A percentile compares a stretch with the other conserved stretches of the same genome.
phyloP scores from a whole-genome alignment of 2,888 invertebrate genomes.

The Listrodromus nycthemerus region DNA sequence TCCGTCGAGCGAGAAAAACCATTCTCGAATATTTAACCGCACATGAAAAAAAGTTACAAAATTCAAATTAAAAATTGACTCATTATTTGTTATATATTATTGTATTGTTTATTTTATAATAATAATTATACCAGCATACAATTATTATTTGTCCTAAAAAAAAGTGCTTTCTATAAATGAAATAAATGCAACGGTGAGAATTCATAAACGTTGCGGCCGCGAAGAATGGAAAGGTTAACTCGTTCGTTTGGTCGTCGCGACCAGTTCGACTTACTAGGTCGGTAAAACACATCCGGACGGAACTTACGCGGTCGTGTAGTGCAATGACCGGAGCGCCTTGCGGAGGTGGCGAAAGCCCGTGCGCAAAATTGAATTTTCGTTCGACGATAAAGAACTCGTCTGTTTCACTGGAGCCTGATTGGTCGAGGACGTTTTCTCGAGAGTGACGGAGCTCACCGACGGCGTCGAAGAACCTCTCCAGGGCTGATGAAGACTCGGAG shows the following conservation, averaged over 20 bases:
- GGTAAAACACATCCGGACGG: not conserved
- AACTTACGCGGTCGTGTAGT: not conserved
- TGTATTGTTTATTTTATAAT: too few species aligned
- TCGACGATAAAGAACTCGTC: not conserved
- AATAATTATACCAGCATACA: too few species aligned
- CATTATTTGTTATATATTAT: too few species aligned
- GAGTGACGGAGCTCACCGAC: not conserved
- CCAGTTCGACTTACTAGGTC: not conserved
- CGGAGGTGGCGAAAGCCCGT: slow-evolving; percentile 1
- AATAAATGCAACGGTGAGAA: too few species aligned
- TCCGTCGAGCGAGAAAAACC: not conserved
- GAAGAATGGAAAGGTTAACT: too few species aligned
- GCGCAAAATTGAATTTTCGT: slow-evolving; percentile 48
- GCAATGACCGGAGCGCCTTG: slow-evolving; percentile 10
- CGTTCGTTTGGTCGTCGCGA: too few species aligned
- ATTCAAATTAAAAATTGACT: too few species aligned
- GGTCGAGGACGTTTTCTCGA: not conserved
- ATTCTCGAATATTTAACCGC: not conserved
- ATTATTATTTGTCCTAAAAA: too few species aligned
- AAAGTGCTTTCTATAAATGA: too few species aligned
- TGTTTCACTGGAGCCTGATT: not conserved
- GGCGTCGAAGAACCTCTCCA: not conserved
- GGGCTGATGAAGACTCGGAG: not conserved
- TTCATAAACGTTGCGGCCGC: too few species aligned
- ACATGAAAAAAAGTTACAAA: too few species aligned